Conservation (phyloP, 2,888 invertebrate genomes). For the Leptura quadrifasciata region DNA sequence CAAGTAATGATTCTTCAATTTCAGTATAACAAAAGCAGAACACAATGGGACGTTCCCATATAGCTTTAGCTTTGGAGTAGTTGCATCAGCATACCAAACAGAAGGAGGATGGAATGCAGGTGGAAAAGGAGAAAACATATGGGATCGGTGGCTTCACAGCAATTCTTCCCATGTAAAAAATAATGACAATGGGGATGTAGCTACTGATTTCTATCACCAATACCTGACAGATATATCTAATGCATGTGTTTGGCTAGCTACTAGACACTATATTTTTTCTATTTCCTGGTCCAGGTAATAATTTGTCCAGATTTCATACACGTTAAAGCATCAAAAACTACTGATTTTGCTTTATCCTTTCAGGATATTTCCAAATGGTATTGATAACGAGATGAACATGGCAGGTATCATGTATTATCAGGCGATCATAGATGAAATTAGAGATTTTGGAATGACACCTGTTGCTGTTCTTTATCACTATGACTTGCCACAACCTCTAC, state of each 20-base stretch:
- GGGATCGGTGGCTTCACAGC: constrained; percentile 80
- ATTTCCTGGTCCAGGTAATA: constrained; percentile 74
- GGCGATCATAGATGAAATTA: constrained; percentile 45
- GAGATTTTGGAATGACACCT: constrained; percentile 41
- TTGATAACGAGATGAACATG: constrained; percentile 71
- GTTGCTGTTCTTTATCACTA: constrained; percentile 68
- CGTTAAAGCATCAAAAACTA: background rate
- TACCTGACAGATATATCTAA: constrained; percentile 78
- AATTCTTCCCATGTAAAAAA: constrained; percentile 75
- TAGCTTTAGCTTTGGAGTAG: constrained; percentile 47
- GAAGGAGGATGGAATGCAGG: constrained; percentile 55
- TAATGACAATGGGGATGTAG: constrained; percentile 77
- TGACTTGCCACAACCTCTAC: constrained; percentile 78
- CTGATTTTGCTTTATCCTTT: background rate
- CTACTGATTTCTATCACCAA: constrained; percentile 81
- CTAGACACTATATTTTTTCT: constrained; percentile 74
- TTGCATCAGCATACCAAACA: constrained; percentile 50
- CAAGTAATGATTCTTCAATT: background rate
- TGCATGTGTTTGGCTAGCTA: constrained; percentile 75
- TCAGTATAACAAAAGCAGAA: background rate
- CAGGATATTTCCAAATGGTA: constrained; percentile 77
- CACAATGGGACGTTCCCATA: constrained; percentile 40
- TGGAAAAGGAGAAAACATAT: constrained; percentile 79
- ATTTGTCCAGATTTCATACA: constrained; percentile 66
- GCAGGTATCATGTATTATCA: constrained; percentile 65